Base-by-base conservation (phyloP, 2,888 invertebrate genomes). In the Hydrotaea diabolus region DNA sequence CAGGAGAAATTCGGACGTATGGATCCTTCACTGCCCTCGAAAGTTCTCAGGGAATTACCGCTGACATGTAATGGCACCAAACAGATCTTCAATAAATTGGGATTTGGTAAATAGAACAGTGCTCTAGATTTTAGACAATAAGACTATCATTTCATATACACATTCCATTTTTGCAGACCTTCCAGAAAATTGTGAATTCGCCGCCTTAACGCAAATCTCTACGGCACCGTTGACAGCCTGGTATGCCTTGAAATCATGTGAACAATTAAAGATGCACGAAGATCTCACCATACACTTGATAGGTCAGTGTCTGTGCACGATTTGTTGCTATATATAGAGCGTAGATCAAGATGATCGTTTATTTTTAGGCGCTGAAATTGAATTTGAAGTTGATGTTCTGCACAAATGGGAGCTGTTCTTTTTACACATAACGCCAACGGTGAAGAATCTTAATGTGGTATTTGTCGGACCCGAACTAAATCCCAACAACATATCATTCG, bases 331-430 rank as follows among this genome's bases (percentile, higher is more conserved):
- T 77, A 15, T 21, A 13, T 21, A 49, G 11, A 4, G n/a, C n/a
- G 46, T 49, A 17, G 46, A 9, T 57, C 21, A 59, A 36, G 17
- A 39, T 19, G 46, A 46, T 72, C 19, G 39, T 57, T 62, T 26
- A 53, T 82, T 62, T 23, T 93, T 94, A 31, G 95, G 96, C 0
- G 95, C 96, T 0, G 96, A 96, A 89, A 93, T 95, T 31, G 95
- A 95, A 80, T 96, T 95, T 87, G 96, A 96, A 91, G 95, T 95
- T 0, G 94, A 95, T 85, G 93, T 94, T 15, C 91, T 96, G 2
- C 93, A 94, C 75, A 95, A 95, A 81, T 96, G 96, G 96, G 96
- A 96, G 88, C 93, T 94, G 55, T 94, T 96, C 89, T 94, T 96
- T 84, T 90, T 96, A 0, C 96, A 96, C 89, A 93, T 95, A 43